Base-by-base conservation (phyloP, 1,140 invertebrate genomes). In the Drosophila watanabei region DNA sequence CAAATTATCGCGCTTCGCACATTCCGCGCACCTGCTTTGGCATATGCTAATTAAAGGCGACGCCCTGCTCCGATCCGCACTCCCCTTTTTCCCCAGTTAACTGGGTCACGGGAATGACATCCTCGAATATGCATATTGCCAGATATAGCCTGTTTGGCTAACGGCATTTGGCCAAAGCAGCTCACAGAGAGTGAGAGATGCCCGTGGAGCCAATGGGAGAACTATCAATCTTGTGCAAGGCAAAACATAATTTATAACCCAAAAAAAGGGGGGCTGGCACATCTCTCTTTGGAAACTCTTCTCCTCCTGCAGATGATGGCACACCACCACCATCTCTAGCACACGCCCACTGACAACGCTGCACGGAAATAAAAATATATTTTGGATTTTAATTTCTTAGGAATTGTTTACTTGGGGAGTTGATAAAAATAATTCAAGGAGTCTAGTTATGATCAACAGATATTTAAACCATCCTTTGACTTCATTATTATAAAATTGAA, bases 221-320 rank as follows among this genome's bases (percentile, higher is more conserved):
- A 83, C 85, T 85, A 90, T 89, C 85, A 89, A 89, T 89, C 85
- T 89, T 89, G 86, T 63, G 79, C 78, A 75, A 75, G 79, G 85
- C 81, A 63, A 90, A 56, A 85, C 86, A 90, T 90, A 89, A 89
- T 90, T 89, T 89, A 89, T 89, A 89, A 75, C 85, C 68, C 16
- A 59, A 32, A 56, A 32, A 56, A 56, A 13, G 33, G 57, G 57
- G 58, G 72, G 37, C 9, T 56, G 33, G 54, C 54, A 20, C 68
- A 54, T 46, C 48, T 69, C 48, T 69, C 49, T 46, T 20, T 45
- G n/a, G 64, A n/a, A 69, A 39, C 63, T 46, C 49, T 56, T 69
- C 63, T 56, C 49, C 52, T 56, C 49, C 52, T 56, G 52, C 33
- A 56, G 39, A 46, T 71, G 52, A n/a, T 45, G 68, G 49, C 39